phyloP scores from a whole-genome alignment of 1,140 invertebrate genomes.

The Drosophila watanabei region DNA sequence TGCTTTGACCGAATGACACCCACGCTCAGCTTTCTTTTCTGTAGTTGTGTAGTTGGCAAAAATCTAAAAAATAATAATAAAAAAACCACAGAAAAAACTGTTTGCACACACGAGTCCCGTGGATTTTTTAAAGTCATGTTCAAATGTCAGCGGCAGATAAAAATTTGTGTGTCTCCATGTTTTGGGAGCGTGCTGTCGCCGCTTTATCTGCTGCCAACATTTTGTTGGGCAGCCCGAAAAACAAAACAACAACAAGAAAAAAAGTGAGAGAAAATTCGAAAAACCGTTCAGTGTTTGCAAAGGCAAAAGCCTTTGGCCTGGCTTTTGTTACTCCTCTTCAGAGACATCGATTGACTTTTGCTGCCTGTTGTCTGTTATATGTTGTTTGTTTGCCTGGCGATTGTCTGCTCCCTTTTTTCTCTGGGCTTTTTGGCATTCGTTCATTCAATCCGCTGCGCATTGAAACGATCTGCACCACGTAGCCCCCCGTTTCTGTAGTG shows the following conservation, averaged over 20 bases:
- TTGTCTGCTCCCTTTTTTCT: slow-evolving; percentile 52
- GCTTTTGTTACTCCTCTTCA: slow-evolving; percentile 65
- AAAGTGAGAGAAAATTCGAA: slow-evolving; percentile 34
- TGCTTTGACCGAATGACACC: slow-evolving; percentile 75
- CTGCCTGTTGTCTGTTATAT: slow-evolving; percentile 51
- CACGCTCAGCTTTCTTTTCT: slow-evolving; percentile 74
- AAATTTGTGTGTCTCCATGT: slow-evolving; percentile 73
- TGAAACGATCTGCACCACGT: slow-evolving; percentile 47
- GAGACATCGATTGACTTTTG: slow-evolving; percentile 70
- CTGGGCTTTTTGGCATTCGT: slow-evolving; percentile 41
- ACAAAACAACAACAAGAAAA: neutral
- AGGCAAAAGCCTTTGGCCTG: slow-evolving; percentile 34
- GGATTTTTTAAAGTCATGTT: slow-evolving; percentile 60
- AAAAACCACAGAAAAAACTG: slow-evolving; percentile 24
- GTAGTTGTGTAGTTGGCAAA: slow-evolving; percentile 37
- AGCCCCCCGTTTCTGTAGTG: slow-evolving; percentile 19
- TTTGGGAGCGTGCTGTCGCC: slow-evolving; percentile 70
- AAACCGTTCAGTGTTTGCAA: slow-evolving; percentile 20
- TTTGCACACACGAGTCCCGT: slow-evolving; percentile 57
- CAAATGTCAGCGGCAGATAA: slow-evolving; percentile 74
- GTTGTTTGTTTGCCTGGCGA: slow-evolving; percentile 52
- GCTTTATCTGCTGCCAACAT: slow-evolving; percentile 49
- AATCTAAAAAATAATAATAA: slow-evolving; percentile 11
- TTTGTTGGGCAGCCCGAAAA: slow-evolving; percentile 5
- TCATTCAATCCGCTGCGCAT: slow-evolving; percentile 49